Base-by-base conservation (phyloP, 1,140 invertebrate genomes). In the Megathymus violae region DNA sequence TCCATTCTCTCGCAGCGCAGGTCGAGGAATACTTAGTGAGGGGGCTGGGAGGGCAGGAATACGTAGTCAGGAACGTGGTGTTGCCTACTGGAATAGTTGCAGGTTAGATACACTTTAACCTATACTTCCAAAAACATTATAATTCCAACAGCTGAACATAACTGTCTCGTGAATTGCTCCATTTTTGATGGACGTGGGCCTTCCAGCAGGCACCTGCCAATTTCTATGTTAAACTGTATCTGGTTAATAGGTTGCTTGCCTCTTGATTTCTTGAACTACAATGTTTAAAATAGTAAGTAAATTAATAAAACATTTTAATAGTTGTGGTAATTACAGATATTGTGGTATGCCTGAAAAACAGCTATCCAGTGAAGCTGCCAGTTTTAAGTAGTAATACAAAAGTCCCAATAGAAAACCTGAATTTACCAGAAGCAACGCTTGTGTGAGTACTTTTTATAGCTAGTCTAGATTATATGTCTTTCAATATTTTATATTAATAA, bases 51-150 rank as follows among this genome's bases (percentile, higher is more conserved):
- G 64, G 78, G 5, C 41, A 47, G 11, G 77, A 83, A n/a, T 85
- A 71, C 47, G 72, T 82, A 3, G 74, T 66, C 0, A 80, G 72
- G 40, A 79, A 88, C 63, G 80, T 90, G 0, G 59, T 75, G 34
- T 59, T 90, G 52, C 85, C 83, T 0, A 75, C 54, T 58, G 85
- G 88, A 6, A 65, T 90, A 40, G 65, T 88, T 43, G 74, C 78
- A 48, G 86, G 88, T 90, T 31, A 31, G 4, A 31, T 31, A 7
- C 19, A n/a, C n/a, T n/a, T n/a, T n/a, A n/a, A n/a, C n/a, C n/a
- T n/a, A n/a, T n/a, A n/a, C n/a, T n/a, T n/a, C n/a, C n/a, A n/a
- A n/a, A n/a, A n/a, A n/a, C n/a, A n/a, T n/a, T n/a, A n/a, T n/a
- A n/a, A n/a, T n/a, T n/a, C n/a, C n/a, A n/a, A n/a, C n/a, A n/a